phyloP scores from a whole-genome alignment of 92 coral and sea anemone genomes.

The Zoanthus solanderi region DNA sequence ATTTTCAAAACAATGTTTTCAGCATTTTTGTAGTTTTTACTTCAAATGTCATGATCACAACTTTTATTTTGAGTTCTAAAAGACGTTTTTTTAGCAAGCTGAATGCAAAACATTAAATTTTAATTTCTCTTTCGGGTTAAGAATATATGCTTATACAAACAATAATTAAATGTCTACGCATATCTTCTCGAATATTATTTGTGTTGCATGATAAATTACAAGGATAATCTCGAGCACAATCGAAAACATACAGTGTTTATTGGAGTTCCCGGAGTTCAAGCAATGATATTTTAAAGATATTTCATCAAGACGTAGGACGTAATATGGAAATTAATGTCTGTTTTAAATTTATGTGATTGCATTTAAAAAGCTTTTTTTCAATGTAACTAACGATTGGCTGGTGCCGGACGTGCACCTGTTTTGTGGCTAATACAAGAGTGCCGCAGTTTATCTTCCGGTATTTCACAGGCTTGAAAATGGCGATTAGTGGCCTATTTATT shows the following conservation, averaged over 20 bases:
- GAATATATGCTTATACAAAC: background rate
- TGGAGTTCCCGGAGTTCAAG: conserved; percentile 55
- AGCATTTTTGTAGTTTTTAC: conserved; percentile 7
- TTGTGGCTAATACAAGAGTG: conserved; percentile 32
- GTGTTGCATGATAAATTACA: conserved; percentile 61
- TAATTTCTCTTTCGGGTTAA: conserved; percentile 22
- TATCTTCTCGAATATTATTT: conserved; percentile 64
- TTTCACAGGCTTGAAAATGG: conserved; percentile 43
- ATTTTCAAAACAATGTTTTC: background rate
- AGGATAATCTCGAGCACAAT: conserved; percentile 67
- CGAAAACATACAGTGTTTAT: conserved; percentile 63
- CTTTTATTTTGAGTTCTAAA: conserved; percentile 14
- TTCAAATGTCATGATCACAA: conserved; percentile 9
- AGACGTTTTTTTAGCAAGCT: conserved; percentile 11
- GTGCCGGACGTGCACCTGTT: conserved; percentile 32
- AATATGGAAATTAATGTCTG: conserved; percentile 68
- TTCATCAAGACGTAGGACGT: conserved; percentile 63
- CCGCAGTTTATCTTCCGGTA: conserved; percentile 46
- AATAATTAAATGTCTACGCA: conserved; percentile 13
- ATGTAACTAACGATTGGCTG: conserved; percentile 14
- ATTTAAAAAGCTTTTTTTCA: conserved; percentile 50
- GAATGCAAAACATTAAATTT: conserved; percentile 25
- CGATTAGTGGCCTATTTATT: conserved; percentile 54
- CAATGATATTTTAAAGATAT: conserved; percentile 46
- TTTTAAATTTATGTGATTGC: conserved; percentile 70